Evolutionary conservation across 2,888 invertebrate genomes (phyloP), one percentile per base, ranked within the genome.

Genomic region (Mimas tiliae): DNA sequence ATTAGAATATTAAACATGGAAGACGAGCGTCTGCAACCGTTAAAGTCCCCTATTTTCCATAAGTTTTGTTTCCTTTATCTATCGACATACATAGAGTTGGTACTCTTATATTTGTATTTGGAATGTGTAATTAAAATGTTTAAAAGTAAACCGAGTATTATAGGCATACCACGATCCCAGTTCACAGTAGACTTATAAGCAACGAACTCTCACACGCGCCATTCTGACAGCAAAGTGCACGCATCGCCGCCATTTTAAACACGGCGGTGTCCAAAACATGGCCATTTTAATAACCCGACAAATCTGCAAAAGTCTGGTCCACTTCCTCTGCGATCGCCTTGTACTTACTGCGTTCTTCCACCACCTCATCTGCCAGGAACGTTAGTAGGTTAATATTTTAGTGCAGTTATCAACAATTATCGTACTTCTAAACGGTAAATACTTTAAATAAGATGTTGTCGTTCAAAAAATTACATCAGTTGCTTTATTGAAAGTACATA

Each of bases 291-390:
- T 98, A 98, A 83, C 97, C 98, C 85, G 97, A 97, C 84, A 99
- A 95, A 93, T 99, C 99, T 75, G 98, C 98, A 92, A 98, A 98
- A 71, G 98, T 98, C 90, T 97, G 96, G 94, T 99, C 99, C 95
- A 99, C 96, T 94, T 99, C 99, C 89, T 99, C 98, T 81, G 98
- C 98, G 91, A 99, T 99, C 76, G 97, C 96, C 95, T 99, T 99
- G 96, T 98, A 99, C 94, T 98, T 98, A 95, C 98, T 98, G 95
- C 98, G 98, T 88, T 98, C 98, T 91, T 96, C 96, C 78, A 96
- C 94, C 85, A 98, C 95, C 87, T 98, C 97, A 94, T 98, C 98
- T 98, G 96, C 76, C 94, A 95, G 76, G 75, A 82, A 85, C 78
- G 76, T 86, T 85, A 84, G 78, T 82, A 21, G 72, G 75, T 85